phyloP scores from a whole-genome alignment of 2,797 vertebrate species.

The Pangasius krempfi region DNA sequence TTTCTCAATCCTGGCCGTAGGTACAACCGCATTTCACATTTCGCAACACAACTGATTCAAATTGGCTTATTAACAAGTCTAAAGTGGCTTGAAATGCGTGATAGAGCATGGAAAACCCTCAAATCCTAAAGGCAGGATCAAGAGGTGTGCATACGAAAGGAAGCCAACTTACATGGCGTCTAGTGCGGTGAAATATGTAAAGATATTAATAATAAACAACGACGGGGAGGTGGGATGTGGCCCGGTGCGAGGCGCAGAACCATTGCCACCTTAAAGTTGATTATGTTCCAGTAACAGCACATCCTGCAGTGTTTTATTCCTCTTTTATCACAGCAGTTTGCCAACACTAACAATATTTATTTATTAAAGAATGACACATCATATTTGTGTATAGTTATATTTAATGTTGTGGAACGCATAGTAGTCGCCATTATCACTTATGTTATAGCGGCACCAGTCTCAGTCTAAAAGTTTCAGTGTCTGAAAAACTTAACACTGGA shows the following conservation, averaged over 20 bases:
- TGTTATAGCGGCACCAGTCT: neutral
- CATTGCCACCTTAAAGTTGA: neutral
- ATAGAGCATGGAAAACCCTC: neutral
- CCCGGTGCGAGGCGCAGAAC: neutral
- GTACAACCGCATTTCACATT: no score
- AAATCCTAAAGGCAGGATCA: neutral
- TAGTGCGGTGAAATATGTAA: neutral
- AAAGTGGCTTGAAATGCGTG: neutral
- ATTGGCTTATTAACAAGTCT: neutral
- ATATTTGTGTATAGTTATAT: neutral
- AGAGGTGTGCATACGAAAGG: neutral
- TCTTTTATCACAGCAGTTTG: neutral
- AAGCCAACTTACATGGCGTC: neutral
- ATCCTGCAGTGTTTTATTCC: neutral
- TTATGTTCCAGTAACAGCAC: neutral
- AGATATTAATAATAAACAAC: neutral
- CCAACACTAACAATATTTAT: neutral
- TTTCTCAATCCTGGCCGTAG: neutral
- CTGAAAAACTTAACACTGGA: neutral
- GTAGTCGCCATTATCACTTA: neutral
- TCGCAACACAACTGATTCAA: neutral
- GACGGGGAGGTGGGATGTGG: neutral
- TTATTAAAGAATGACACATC: neutral
- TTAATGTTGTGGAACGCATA: neutral
- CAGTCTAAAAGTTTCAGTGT: neutral